A percentile compares a stretch with the other conserved stretches of the same genome.
phyloP scores from a whole-genome alignment of 2,797 vertebrate species.

The Chiloscyllium punctatum region DNA sequence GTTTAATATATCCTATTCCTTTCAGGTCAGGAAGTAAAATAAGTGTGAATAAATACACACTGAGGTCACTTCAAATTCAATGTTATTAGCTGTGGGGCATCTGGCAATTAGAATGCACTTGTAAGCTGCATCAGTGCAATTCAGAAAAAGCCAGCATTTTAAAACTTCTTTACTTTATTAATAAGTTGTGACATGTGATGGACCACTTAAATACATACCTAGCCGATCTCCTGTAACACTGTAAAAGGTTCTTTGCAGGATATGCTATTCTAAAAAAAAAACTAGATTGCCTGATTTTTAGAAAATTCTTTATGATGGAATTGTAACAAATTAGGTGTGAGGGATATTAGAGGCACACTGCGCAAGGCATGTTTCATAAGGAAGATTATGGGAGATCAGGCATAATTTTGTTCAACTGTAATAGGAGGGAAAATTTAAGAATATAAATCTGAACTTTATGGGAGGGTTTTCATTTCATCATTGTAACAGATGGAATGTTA shows the following conservation, averaged over 20 bases:
- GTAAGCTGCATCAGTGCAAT: background rate
- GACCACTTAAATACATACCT: background rate
- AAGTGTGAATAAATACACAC: background rate
- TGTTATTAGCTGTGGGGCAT: background rate
- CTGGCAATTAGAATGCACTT: background rate
- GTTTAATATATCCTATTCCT: background rate
- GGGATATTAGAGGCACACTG: background rate
- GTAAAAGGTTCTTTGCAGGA: no score
- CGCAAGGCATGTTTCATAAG: background rate
- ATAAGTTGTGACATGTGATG: background rate
- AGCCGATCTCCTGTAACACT: background rate
- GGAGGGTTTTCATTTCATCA: background rate
- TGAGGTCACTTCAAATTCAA: background rate
- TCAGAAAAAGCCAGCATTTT: background rate
- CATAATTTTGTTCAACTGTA: background rate
- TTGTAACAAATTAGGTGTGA: background rate
- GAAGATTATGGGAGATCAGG: background rate
- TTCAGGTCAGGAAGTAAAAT: background rate
- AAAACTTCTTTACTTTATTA: background rate
- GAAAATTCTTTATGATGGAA: background rate
- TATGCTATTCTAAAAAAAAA: background rate
- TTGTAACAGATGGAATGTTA: background rate
- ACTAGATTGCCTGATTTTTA: background rate
- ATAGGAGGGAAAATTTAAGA: background rate
- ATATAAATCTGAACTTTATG: slow-evolving; percentile 7